A percentile compares a stretch with the other conserved stretches of the same genome.
phyloP scores from a whole-genome alignment of 2,113 vertebrate species.

The Brachypodius melanocephalos region DNA sequence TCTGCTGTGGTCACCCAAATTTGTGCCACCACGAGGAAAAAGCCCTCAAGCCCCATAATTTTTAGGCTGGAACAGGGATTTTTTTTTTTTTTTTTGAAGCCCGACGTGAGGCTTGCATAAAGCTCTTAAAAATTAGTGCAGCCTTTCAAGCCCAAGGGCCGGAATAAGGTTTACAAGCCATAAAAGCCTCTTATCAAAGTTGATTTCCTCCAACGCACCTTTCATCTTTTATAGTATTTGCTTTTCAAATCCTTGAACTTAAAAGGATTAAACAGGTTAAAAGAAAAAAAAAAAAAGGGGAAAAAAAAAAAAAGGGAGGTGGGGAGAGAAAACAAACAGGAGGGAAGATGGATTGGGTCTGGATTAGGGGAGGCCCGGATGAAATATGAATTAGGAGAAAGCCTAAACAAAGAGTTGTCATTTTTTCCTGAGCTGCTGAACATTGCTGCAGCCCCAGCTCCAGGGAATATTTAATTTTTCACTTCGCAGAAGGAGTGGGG shows the following conservation, averaged over 20 bases:
- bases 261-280: constrained; percentile 70
- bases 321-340: constrained; percentile 49
- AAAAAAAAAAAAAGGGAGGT: neutral
- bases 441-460: neutral
- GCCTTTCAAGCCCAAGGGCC: constrained; percentile 66
- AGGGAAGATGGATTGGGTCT: constrained; percentile 53
- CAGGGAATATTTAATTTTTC: neutral
- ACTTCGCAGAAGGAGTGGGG: neutral
- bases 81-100: neutral
- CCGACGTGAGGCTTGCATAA: constrained; percentile 32
- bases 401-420: constrained; percentile 7
- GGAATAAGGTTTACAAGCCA: constrained; percentile 66
- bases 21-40: neutral
- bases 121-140: constrained; percentile 65
- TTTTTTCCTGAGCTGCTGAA: neutral
- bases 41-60: neutral
- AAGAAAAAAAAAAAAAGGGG: neutral
- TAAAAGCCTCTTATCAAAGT: constrained; percentile 72
- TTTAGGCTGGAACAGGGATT: neutral
- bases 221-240: constrained; percentile 79
- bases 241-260: constrained; percentile 76
- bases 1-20: neutral
- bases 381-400: constrained; percentile 58
- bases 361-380: constrained; percentile 34
- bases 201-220: constrained; percentile 74